phyloP scores from a whole-genome alignment of 1,140 invertebrate species.

The Augochlora pura region DNA sequence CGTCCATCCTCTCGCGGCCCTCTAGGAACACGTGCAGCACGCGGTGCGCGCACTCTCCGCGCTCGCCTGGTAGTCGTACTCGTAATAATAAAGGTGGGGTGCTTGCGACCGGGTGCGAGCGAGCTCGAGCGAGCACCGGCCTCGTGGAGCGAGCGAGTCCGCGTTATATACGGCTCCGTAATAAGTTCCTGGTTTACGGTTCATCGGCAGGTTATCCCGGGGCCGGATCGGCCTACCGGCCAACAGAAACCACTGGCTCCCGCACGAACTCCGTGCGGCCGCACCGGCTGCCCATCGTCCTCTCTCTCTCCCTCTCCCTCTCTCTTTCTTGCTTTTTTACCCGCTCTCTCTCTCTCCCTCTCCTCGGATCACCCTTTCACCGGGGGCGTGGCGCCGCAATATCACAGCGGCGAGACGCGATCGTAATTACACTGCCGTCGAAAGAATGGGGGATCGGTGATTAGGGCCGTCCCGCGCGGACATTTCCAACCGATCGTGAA shows the following conservation, averaged over 20 bases:
- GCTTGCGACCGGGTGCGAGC: slow-evolving; percentile 53
- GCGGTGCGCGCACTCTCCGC: too few species aligned
- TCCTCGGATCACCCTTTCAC: slow-evolving; percentile 63
- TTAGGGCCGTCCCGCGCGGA: slow-evolving; percentile 2
- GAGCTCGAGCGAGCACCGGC: too few species aligned
- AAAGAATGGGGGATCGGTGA: slow-evolving; percentile 50
- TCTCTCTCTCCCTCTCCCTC: not conserved
- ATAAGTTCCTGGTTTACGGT: slow-evolving; percentile 77
- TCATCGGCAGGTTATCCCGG: slow-evolving; percentile 71
- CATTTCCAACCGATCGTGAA: not conserved
- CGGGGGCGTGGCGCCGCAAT: slow-evolving; percentile 73
- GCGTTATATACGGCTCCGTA: slow-evolving; percentile 53
- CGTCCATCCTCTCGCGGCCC: slow-evolving; percentile 7
- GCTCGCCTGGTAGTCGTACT: slow-evolving; percentile 44
- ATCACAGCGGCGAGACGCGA: slow-evolving; percentile 44
- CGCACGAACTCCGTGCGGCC: slow-evolving; percentile 6
- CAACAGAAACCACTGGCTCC: slow-evolving; percentile 66
- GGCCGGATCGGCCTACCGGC: slow-evolving; percentile 63
- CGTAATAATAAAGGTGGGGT: slow-evolving; percentile 68
- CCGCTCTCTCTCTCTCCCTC: slow-evolving; percentile 24
- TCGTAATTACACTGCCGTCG: slow-evolving; percentile 53
- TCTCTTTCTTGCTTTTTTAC: slow-evolving; percentile 4
- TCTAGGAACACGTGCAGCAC: slow-evolving; percentile 24
- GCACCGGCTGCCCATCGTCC: not conserved
- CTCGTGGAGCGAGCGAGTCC: too few species aligned